These are phyloP conservation scores for Clunio marinus DNA, from an alignment of 2,888 invertebrate species.

Conservation along the genomic window DNA sequence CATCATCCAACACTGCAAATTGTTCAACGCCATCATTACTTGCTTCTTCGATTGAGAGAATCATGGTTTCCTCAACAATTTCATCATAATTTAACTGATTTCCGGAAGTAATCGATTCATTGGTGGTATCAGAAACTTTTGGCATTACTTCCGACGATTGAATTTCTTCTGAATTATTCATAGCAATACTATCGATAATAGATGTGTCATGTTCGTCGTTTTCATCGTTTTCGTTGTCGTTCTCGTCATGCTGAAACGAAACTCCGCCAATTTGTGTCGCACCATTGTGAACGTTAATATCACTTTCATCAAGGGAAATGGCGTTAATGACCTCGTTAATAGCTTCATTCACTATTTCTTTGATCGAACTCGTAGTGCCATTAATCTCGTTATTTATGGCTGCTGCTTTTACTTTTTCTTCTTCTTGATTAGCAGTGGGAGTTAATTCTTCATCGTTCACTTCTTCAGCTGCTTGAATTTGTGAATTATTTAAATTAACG, in stretches of 20 bases:
- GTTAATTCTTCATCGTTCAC: neutral
- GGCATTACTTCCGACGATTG: neutral
- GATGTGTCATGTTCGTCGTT: no score
- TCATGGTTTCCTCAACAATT: neutral
- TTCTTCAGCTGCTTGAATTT: constrained; percentile 8
- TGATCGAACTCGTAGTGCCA: constrained; percentile 2
- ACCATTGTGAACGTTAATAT: constrained; percentile 3
- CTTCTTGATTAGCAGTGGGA: neutral
- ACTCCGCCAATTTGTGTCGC: neutral
- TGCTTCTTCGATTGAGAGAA: neutral
- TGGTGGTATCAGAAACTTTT: constrained; percentile 25
- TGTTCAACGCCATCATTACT: neutral
- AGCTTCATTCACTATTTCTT: constrained; percentile 29
- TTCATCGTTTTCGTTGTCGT: no score
- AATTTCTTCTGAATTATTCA: constrained; percentile 12
- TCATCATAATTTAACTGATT: constrained; percentile 1
- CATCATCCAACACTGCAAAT: constrained; percentile 20
- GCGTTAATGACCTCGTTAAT: constrained; percentile 29
- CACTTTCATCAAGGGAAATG: constrained; percentile 28
- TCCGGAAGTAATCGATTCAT: constrained; percentile 26
- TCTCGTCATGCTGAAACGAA: neutral
- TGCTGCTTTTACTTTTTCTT: no score
- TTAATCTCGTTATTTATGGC: constrained; percentile 8
- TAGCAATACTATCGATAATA: constrained; percentile 19
- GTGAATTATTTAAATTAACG: constrained; percentile 48